These are phyloP conservation scores for Drosophila meridionalis DNA, from an alignment of 2,888 invertebrate species.

Conservation along the genomic window DNA sequence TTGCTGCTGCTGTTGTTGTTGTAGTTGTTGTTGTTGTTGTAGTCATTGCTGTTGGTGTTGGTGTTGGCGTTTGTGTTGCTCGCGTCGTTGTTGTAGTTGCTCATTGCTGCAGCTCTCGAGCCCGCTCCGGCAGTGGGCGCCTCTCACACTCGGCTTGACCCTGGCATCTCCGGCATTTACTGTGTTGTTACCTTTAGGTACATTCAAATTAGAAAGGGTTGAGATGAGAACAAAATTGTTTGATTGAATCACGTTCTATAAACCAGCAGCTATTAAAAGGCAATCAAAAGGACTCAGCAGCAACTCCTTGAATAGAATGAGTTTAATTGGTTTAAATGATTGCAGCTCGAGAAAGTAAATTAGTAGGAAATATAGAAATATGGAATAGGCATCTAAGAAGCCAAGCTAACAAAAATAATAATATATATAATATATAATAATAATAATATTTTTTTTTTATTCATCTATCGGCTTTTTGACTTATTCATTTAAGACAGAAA, in stretches of 20 bases:
- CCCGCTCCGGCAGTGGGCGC: constrained; percentile 4
- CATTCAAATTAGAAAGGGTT: neutral
- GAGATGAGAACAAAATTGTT: neutral
- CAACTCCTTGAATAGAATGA: neutral
- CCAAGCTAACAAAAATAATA: no score
- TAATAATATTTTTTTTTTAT: no score
- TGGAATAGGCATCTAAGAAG: neutral
- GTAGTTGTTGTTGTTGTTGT: constrained; percentile 22
- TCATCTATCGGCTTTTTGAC: no score
- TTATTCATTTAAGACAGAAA: neutral
- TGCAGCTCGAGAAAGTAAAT: neutral
- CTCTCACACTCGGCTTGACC: constrained; percentile 15
- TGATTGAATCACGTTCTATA: neutral
- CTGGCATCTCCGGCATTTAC: constrained; percentile 15
- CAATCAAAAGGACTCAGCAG: neutral
- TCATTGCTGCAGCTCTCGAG: constrained; percentile 44
- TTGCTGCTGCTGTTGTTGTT: constrained; percentile 23
- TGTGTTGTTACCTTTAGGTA: constrained; percentile 1
- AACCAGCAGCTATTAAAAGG: neutral
- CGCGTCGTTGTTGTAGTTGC: constrained; percentile 32
- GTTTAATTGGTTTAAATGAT: neutral
- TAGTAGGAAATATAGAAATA: neutral
- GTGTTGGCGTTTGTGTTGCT: constrained; percentile 25
- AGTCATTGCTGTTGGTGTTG: constrained; percentile 16
- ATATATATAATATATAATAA: no score